Evolutionary conservation across 2,888 invertebrate genomes (phyloP), one percentile per base, ranked within the genome.

Genomic region (Sesamia inferens): DNA sequence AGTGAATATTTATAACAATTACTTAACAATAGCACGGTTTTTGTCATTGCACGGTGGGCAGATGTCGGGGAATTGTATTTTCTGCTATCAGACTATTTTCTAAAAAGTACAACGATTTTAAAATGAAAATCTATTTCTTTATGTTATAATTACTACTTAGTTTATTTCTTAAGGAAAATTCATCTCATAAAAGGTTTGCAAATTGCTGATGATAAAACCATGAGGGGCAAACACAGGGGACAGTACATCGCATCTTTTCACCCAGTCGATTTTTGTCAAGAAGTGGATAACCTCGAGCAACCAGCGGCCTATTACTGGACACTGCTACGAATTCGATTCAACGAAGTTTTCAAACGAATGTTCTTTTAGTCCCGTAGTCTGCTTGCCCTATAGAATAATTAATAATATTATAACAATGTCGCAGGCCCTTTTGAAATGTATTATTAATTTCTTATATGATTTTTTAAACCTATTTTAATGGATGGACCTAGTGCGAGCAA

Each of bases 331-430:
- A 48, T 65, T 51, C 2, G 24, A 48, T 42, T n/a, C 24, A 62
- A 61, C 13, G 47, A 64, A 58, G 24, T 48, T 54, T 8, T 51
- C 5, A 31, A 44, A 10, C 48, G 42, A 55, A 24, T 57, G 3
- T 67, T 19, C 22, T 19, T 24, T 55, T 51, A 19, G n/a, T 1
- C 48, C 44, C 19, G 48, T 22, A 31, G 16, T 47, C n/a, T 81
- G 76, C 76, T 76, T 76, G n/a, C 76, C 71, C 22, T 39, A 75
- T 75, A 75, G 47, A 55, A 13, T 48, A 51, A 5, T 6, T n/a
- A 66, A 63, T 44, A 5, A 62, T 78, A 62, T 79, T 55, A 48
- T 74, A 59, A 13, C 51, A 63, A 47, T 76, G 78, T 59, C 76
- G 78, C 81, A 71, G 77, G 72, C 7, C 16, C 5, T 71, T 62